Percentiles rank a stretch among this genome's conserved stretches.
These are phyloP conservation scores for Psettodes erumei DNA, from an alignment of 2,113 vertebrate species.

Conservation along the genomic window DNA sequence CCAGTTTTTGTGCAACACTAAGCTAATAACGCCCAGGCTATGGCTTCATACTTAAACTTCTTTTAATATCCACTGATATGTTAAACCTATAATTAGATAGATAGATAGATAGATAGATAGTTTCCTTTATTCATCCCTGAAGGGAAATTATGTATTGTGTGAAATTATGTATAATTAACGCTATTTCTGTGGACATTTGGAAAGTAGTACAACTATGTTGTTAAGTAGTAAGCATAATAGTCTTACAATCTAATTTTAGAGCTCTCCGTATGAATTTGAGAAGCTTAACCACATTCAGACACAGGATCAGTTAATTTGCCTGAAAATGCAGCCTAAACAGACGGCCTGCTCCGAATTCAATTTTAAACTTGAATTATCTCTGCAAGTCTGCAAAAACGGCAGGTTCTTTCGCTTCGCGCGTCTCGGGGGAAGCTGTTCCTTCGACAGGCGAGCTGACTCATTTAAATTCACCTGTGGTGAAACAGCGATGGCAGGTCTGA, in stretches of 20 bases:
- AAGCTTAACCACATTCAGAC: not conserved
- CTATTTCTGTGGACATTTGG: no score
- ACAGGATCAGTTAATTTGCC: not conserved
- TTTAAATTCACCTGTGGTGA: conserved; percentile 29
- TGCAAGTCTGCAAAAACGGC: not conserved
- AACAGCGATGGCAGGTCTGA: conserved; percentile 5
- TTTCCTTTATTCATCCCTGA: no score
- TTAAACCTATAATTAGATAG: not conserved
- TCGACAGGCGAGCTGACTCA: conserved; percentile 9
- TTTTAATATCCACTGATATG: not conserved
- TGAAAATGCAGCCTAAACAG: not conserved
- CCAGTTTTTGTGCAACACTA: not conserved
- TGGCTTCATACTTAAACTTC: not conserved
- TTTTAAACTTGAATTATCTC: conserved; percentile 9
- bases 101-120: no score
- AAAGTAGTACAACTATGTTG: no score
- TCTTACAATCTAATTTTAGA: no score
- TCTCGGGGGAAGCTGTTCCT: conserved; percentile 15
- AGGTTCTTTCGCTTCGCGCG: conserved; percentile 6
- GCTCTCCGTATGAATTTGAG: not conserved
- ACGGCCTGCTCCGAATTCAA: not conserved
- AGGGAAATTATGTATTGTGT: no score
- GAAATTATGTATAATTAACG: no score
- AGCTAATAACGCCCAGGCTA: not conserved
- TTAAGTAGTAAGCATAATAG: no score